Evolutionary conservation across 2,113 vertebrate species (phyloP), one percentile per base, ranked within the genome.

Genomic region (Mormyrus iriodes): DNA sequence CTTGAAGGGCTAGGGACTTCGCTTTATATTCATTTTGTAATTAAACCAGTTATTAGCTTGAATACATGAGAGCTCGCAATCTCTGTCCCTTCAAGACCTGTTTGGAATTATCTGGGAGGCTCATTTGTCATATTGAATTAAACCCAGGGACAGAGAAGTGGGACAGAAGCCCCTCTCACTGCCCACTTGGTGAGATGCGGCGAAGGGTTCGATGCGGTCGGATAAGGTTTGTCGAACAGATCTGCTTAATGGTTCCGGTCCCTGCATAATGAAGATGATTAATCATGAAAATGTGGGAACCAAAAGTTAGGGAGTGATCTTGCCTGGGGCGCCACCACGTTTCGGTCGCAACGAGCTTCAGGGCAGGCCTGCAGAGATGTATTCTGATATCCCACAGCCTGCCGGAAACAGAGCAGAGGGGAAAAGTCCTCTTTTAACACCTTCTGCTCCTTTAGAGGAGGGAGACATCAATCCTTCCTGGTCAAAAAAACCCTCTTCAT

Each of bases 11-110:
- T 48, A 3, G 39, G 39, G 82, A 46, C 44, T 48, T 42, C 31
- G 31, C 69, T 76, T 39, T 79, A 21, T 84, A 84, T 48, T 84
- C 48, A 84, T 84, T 84, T 84, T n/a, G 39, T 84, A 84, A 84
- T 84, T 84, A 84, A 79, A 84, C 21, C 39, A 46, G 82, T 84
- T 84, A 46, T 42, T 48, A 48, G 82, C 39, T 48, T 44, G 82
- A 84, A 44, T n/a, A 48, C 44, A 84, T 84, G 82, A 84, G 39
- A 48, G 82, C 39, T 84, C 8, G 3, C 21, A 17, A 79, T 24
- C 39, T 21, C 82, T 84, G 82, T 10, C 48, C 44, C 21, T 84
- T n/a, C 3, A 48, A 48, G 39, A 48, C 35, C 61, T 4, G 61
- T 31, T 39, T 15, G 39, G 44, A 24, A 84, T 83, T 83, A 83